Percentiles rank a stretch among this genome's conserved stretches.
Evolutionary conservation across 2,888 invertebrate genomes (phyloP).

Genomic region (Troides oblongomaculatus): DNA sequence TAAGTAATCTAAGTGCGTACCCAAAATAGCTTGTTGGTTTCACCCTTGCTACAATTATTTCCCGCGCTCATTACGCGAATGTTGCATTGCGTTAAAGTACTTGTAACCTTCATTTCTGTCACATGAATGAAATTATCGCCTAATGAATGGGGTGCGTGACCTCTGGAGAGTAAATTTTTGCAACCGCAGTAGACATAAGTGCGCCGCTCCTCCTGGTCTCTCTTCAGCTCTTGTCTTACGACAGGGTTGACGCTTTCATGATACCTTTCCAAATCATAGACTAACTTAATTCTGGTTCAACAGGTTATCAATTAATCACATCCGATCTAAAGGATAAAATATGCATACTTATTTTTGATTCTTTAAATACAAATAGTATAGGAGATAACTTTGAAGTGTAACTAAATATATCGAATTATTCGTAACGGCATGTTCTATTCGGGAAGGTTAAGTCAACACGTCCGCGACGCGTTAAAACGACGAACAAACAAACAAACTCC

Average conservation of each 20-base stretch:
- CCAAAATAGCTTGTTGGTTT: conserved; percentile 15
- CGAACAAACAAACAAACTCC: conserved; percentile 36
- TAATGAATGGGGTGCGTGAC: conserved; percentile 60
- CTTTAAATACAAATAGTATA: not conserved
- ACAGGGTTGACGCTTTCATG: conserved; percentile 14
- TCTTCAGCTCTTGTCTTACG: conserved; percentile 32
- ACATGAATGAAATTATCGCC: conserved; percentile 49
- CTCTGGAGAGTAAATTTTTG: conserved; percentile 54
- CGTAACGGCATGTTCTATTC: not conserved
- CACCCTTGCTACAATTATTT: conserved; percentile 17
- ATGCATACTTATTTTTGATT: not conserved
- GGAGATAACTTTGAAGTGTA: not conserved
- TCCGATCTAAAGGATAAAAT: not conserved
- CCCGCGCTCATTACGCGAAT: conserved; percentile 30
- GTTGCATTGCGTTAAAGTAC: conserved; percentile 28
- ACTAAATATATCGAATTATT: not conserved
- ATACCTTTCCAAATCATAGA: not conserved
- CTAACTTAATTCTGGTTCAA: not conserved
- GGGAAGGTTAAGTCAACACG: conserved; percentile 24
- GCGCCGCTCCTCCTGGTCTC: conserved; percentile 42
- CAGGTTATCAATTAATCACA: not conserved
- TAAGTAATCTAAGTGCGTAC: not conserved
- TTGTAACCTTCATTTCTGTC: conserved; percentile 35
- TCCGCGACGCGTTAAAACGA: conserved; percentile 25
- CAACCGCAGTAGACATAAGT: conserved; percentile 52